Conservation (phyloP, 2,888 invertebrate species). For the Drosophila anomalata region DNA sequence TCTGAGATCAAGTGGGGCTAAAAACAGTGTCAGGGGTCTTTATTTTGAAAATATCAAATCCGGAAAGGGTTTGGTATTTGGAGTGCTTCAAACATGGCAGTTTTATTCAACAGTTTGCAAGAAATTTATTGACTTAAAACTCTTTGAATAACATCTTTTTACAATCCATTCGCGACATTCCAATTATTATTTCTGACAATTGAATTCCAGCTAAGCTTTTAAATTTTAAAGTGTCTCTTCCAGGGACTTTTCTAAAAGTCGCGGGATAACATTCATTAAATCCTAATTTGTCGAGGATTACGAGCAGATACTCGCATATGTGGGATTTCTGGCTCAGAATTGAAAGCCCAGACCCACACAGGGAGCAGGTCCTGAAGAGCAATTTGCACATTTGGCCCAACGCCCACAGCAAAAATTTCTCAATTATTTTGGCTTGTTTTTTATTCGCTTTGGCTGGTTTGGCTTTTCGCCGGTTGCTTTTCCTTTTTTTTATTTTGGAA, state of each 20-base stretch:
- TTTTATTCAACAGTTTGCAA: too few species aligned
- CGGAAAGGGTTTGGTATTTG: neutral
- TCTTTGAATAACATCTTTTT: neutral
- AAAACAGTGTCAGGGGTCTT: neutral
- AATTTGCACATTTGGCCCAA: conserved; percentile 36
- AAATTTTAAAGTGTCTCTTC: conserved; percentile 7
- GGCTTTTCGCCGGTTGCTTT: neutral
- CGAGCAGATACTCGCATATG: conserved; percentile 31
- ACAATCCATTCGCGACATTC: conserved; percentile 8
- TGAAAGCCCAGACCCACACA: conserved; percentile 1
- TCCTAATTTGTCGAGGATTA: conserved; percentile 53
- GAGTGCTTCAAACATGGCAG: neutral
- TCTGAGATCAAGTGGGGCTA: conserved; percentile 24
- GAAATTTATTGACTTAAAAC: too few species aligned
- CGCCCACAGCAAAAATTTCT: conserved; percentile 55
- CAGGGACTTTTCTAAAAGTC: conserved; percentile 17
- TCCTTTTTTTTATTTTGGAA: conserved; percentile 19
- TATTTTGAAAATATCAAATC: neutral
- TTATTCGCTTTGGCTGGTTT: conserved; percentile 12
- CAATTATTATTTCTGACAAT: conserved; percentile 26
- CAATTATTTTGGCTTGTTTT: conserved; percentile 55
- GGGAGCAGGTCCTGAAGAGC: conserved; percentile 4
- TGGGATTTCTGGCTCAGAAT: conserved; percentile 33
- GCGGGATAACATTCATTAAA: conserved; percentile 47
- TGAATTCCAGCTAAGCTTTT: conserved; percentile 10